These are phyloP conservation scores for Chrysolina oricalcia DNA, from an alignment of 2,888 invertebrate genomes.

Conservation along the genomic window DNA sequence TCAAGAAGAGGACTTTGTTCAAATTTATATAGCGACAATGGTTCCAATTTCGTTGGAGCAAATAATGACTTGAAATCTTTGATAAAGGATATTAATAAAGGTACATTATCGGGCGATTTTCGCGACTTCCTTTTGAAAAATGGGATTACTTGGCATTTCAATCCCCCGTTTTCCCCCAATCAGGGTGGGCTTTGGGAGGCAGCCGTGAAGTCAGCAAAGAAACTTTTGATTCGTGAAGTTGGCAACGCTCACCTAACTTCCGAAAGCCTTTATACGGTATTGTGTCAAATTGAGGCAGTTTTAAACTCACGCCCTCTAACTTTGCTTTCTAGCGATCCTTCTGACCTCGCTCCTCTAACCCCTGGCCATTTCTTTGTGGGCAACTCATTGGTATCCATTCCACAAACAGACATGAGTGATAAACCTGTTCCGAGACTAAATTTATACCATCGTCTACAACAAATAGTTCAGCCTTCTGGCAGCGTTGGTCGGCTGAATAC, in stretches of 20 bases:
- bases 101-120: not conserved
- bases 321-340: constrained; percentile 18
- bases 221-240: constrained; percentile 19
- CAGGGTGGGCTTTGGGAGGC: constrained; percentile 37
- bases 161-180: constrained; percentile 27
- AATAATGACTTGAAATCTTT: not conserved
- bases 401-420: not conserved
- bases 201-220: constrained; percentile 31
- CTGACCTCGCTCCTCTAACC: constrained; percentile 29
- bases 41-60: constrained; percentile 58
- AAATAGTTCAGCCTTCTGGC: constrained; percentile 47
- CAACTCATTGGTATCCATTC: constrained; percentile 25
- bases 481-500: constrained; percentile 44
- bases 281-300: constrained; percentile 27
- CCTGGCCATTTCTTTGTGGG: constrained; percentile 38
- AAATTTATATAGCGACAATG: constrained; percentile 58
- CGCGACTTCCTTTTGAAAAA: constrained; percentile 17
- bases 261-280: constrained; percentile 24
- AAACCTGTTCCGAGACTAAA: no score
- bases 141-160: constrained; percentile 33
- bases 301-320: constrained; percentile 36
- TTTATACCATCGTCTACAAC: constrained; percentile 38
- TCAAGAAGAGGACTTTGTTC: constrained; percentile 53
- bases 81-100: no score
- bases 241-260: constrained; percentile 26